Percentiles rank a stretch among this genome's conserved stretches.
These are phyloP conservation scores for Meliscaeva auricollis DNA, from an alignment of 2,888 invertebrate genomes.

Conservation along the genomic window DNA sequence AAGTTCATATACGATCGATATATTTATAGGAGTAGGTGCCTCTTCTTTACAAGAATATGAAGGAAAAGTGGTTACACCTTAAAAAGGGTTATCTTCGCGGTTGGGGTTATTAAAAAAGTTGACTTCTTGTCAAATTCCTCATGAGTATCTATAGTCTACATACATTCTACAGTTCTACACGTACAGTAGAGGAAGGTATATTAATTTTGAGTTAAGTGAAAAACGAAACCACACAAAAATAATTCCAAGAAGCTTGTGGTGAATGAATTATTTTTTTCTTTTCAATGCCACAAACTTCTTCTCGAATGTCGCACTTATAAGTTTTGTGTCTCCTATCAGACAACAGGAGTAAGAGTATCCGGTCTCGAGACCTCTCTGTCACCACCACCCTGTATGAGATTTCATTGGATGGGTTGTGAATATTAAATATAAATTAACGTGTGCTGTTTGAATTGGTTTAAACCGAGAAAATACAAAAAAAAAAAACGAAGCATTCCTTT, in stretches of 20 bases:
- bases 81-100: slow-evolving; percentile 44
- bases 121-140: slow-evolving; percentile 68
- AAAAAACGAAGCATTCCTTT: slow-evolving; percentile 61
- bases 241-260: slow-evolving; percentile 72
- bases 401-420: slow-evolving; percentile 43
- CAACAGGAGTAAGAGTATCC: slow-evolving; percentile 42
- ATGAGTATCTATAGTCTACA: neutral
- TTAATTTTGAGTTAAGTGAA: slow-evolving; percentile 9
- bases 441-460: slow-evolving; percentile 48
- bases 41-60: neutral
- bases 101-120: slow-evolving; percentile 30
- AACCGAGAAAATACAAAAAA: neutral
- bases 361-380: slow-evolving; percentile 23
- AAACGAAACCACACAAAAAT: slow-evolving; percentile 69
- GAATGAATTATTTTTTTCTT: slow-evolving; percentile 47
- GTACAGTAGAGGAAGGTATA: neutral
- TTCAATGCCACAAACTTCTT: slow-evolving; percentile 67
- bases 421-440: slow-evolving; percentile 68
- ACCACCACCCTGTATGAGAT: slow-evolving; percentile 15
- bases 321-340: neutral
- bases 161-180: too few species aligned
- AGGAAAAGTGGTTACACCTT: slow-evolving; percentile 50
- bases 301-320: slow-evolving; percentile 59
- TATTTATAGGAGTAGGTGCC: neutral
- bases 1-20: slow-evolving; percentile 29